Conservation (phyloP, 2,113 vertebrate species). For the Hucho hucho region DNA sequence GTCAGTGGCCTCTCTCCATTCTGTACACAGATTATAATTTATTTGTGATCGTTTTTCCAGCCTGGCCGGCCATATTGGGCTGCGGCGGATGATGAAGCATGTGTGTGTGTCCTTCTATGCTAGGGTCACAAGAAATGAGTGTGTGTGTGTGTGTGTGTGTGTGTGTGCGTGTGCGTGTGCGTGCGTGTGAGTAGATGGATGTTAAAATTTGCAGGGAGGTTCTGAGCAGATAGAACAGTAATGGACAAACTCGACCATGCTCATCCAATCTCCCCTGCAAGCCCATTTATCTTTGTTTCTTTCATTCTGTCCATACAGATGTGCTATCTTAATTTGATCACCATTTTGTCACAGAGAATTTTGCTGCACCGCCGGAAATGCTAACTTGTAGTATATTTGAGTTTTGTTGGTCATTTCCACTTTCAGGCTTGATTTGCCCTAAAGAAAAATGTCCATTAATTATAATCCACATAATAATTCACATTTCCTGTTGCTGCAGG, state of each 20-base stretch:
- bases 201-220: not conserved
- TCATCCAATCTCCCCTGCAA: not conserved
- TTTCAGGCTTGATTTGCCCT: too few relatives aligned
- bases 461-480: too few relatives aligned
- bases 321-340: too few relatives aligned
- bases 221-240: too few relatives aligned
- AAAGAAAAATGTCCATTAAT: too few relatives aligned
- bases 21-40: constrained; percentile 4
- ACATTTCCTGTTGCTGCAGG: too few relatives aligned
- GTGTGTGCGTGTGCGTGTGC: not conserved
- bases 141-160: not conserved
- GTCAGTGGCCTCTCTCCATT: not conserved
- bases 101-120: not conserved
- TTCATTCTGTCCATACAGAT: not conserved
- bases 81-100: not conserved
- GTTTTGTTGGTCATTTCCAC: too few relatives aligned
- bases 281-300: not conserved
- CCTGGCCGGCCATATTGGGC: not conserved
- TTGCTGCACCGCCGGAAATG: too few relatives aligned
- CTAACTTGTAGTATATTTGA: too few relatives aligned
- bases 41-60: constrained; percentile 1
- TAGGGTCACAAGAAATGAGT: not conserved
- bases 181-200: not conserved
- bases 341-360: too few relatives aligned
- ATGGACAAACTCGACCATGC: too few relatives aligned